Base-by-base conservation (phyloP, 2,797 vertebrate genomes). In the Pempheris klunzingeri region DNA sequence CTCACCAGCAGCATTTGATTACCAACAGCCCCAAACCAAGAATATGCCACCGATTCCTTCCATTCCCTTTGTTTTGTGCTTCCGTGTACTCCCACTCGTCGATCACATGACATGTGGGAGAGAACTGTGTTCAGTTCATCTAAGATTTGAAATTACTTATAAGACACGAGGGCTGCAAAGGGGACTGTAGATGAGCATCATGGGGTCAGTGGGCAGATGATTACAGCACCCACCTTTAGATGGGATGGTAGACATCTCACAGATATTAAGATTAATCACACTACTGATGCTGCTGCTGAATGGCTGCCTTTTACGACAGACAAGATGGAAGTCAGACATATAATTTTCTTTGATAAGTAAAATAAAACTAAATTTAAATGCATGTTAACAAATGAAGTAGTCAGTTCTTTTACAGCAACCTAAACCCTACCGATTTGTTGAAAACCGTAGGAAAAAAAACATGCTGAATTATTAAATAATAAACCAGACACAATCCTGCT, bases 131-230 rank as follows among this genome's bases (percentile, higher is more conserved):
- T 82, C 78, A 80, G 89, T 91, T 88, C 69, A 85, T 88, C 77
- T 80, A 87, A 91, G 87, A 82, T 80, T 89, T 86, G 75, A 93
- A 90, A 92, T 82, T 75, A 82, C 78, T 88, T 78, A 78, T 85
- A 65, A 84, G 44, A 55, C 83, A 75, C 77, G 43, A 69, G 86
- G 80, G 79, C 80, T 81, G 80, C 63, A 69, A 69, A 77, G 89
- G 84, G 83, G 87, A 77, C 66, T 81, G 69, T 43, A 83, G 85
- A 92, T 67, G 87, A 90, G 91, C 86, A 87, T 92, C 92, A 80
- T 60, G 90, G 91, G 95, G 95, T 96, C 95, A 96, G 94, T 90
- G 91, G 92, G 94, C 90, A 92, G 92, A 95, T 96, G 94, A 96
- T 96, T 94, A 94, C 88, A 82, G 91, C 83, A 74, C 94, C 94